Conservation (phyloP, 2,797 vertebrate genomes). For the Myripristis murdjan region DNA sequence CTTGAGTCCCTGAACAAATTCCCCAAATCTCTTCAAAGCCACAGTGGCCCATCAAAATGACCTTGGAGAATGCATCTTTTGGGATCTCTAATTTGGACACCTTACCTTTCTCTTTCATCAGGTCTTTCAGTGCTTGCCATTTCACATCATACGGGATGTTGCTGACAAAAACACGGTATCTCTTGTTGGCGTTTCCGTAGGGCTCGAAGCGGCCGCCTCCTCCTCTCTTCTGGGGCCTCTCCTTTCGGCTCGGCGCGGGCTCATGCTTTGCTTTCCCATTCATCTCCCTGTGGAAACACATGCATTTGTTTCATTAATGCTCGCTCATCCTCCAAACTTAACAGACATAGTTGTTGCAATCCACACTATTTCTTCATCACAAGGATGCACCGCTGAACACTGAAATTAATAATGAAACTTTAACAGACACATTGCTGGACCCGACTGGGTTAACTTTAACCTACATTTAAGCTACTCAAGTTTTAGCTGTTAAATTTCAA, state of each 20-base stretch:
- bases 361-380: too few relatives aligned
- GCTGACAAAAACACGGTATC: conserved; percentile 97
- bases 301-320: neutral
- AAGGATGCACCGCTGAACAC: too few relatives aligned
- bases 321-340: neutral
- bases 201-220: conserved; percentile 94
- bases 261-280: conserved; percentile 90
- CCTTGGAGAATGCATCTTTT: conserved; percentile 27
- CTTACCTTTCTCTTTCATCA: conserved; percentile 99
- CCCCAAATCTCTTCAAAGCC: conserved; percentile 41
- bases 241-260: conserved; percentile 87
- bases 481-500: too few relatives aligned
- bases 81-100: conserved; percentile 21
- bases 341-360: neutral
- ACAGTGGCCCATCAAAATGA: conserved; percentile 64
- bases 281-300: conserved; percentile 81
- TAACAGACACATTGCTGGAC: too few relatives aligned
- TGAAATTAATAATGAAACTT: too few relatives aligned
- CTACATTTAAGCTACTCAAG: too few relatives aligned
- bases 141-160: conserved; percentile 99
- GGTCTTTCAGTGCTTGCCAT: conserved; percentile 98
- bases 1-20: conserved; percentile 30
- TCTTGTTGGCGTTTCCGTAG: conserved; percentile 87
- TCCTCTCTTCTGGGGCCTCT: conserved; percentile 93
- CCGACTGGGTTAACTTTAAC: too few relatives aligned